These are phyloP conservation scores for Agrilus planipennis DNA, from an alignment of 1,140 invertebrate genomes.

Conservation along the genomic window DNA sequence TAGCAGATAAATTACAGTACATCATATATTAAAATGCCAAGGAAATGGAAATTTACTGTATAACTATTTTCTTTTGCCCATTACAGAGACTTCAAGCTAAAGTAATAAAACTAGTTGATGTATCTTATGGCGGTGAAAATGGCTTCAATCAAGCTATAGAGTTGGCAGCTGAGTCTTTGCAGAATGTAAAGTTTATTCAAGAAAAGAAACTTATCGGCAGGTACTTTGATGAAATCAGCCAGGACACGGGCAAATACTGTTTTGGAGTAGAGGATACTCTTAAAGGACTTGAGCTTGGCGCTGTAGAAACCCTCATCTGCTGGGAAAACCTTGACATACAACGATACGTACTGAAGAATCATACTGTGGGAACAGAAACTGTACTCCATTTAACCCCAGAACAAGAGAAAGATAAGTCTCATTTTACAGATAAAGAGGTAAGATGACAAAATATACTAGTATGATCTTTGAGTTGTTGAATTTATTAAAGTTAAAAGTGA, in stretches of 20 bases:
- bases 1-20: too few relatives aligned
- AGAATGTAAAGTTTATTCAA: slow-evolving; percentile 99
- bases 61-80: slow-evolving; percentile 25
- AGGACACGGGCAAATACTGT: slow-evolving; percentile 98
- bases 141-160: slow-evolving; percentile 99
- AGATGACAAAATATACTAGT: too few relatives aligned
- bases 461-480: too few relatives aligned
- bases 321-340: slow-evolving; percentile 99
- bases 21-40: too few relatives aligned
- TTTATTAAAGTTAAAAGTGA: too few relatives aligned
- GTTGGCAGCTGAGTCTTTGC: slow-evolving; percentile 91
- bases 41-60: too few relatives aligned
- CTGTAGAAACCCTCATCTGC: slow-evolving; percentile 97
- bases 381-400: slow-evolving; percentile 91
- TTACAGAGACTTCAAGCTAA: slow-evolving; percentile 90
- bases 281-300: slow-evolving; percentile 90
- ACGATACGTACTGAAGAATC: slow-evolving; percentile 92
- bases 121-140: slow-evolving; percentile 99
- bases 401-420: slow-evolving; percentile 96
- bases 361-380: slow-evolving; percentile 80
- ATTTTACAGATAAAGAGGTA: slow-evolving; percentile 96
- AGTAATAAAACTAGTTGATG: slow-evolving; percentile 97
- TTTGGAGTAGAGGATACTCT: slow-evolving; percentile 99
- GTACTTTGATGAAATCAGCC: slow-evolving; percentile 98
- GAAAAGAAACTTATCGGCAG: slow-evolving; percentile 99